These are phyloP conservation scores for Caenorhabditis becei DNA, from an alignment of 2,888 invertebrate genomes.

Conservation along the genomic window DNA sequence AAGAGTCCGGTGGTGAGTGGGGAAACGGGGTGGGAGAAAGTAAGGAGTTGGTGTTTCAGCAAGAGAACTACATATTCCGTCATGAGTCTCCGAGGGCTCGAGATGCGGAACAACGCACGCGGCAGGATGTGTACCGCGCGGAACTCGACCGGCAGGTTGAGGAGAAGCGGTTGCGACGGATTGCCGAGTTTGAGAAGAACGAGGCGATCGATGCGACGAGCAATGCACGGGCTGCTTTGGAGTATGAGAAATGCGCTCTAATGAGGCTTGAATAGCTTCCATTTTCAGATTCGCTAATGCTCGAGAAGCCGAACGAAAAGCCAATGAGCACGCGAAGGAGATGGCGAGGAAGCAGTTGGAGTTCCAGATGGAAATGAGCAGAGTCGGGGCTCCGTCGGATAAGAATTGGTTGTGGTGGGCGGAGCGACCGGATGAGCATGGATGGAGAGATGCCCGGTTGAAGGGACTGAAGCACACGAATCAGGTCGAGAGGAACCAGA, in stretches of 20 bases:
- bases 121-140: constrained; percentile 61
- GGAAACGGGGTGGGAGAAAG: no score
- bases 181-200: constrained; percentile 62
- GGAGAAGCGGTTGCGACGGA: constrained; percentile 59
- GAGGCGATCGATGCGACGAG: constrained; percentile 69
- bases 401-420: constrained; percentile 72
- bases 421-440: constrained; percentile 72
- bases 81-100: constrained; percentile 58
- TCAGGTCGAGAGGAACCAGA: constrained; percentile 70
- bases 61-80: constrained; percentile 69
- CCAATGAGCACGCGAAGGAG: constrained; percentile 63
- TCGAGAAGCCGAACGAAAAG: constrained; percentile 56
- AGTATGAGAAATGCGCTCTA: constrained; percentile 32
- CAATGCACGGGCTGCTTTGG: constrained; percentile 67
- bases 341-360: constrained; percentile 64
- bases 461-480: constrained; percentile 60
- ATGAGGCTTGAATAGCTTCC: background rate
- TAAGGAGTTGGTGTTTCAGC: no score
- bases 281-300: constrained; percentile 64
- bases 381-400: constrained; percentile 56
- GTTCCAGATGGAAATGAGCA: constrained; percentile 68
- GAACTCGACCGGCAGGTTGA: constrained; percentile 68
- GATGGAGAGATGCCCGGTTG: constrained; percentile 71
- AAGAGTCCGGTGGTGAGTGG: constrained; percentile 61
- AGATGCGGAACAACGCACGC: constrained; percentile 35